Percentiles rank a stretch among this genome's conserved stretches.
phyloP scores from a whole-genome alignment of 2,113 vertebrate genomes.

The Chelonoidis abingdonii region DNA sequence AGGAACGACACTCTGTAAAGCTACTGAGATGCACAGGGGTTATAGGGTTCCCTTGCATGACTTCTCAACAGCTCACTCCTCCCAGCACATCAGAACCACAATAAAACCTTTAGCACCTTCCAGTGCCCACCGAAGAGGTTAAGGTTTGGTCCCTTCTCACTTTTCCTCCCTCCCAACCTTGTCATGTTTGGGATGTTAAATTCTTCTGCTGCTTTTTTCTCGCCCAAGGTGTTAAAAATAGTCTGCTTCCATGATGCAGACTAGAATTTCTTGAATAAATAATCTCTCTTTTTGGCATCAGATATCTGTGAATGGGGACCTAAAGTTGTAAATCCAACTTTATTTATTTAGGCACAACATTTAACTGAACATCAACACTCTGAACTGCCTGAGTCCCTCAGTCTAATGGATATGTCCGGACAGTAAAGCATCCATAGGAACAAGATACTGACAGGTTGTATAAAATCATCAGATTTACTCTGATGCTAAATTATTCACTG shows the following conservation, averaged over 20 bases:
- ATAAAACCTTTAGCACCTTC: background rate
- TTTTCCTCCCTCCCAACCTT: background rate
- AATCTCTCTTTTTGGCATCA: background rate
- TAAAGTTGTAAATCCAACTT: conserved; percentile 23
- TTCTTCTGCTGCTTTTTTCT: background rate
- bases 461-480: conserved; percentile 65
- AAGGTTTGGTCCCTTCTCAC: background rate
- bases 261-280: background rate
- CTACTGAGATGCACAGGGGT: background rate
- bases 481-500: conserved; percentile 70
- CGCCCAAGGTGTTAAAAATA: background rate
- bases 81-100: background rate
- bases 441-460: conserved; percentile 38
- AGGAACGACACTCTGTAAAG: background rate
- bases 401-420: conserved; percentile 56
- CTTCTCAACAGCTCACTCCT: background rate
- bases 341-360: conserved; percentile 35
- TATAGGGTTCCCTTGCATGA: background rate
- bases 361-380: conserved; percentile 8
- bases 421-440: conserved; percentile 26
- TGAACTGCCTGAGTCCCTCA: conserved; percentile 24
- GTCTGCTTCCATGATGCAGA: fast-evolving
- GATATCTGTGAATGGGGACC: background rate
- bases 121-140: fast-evolving
- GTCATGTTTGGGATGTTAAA: background rate